Evolutionary conservation across 2,113 vertebrate genomes (phyloP).

Genomic region (Vanacampus margaritifer): DNA sequence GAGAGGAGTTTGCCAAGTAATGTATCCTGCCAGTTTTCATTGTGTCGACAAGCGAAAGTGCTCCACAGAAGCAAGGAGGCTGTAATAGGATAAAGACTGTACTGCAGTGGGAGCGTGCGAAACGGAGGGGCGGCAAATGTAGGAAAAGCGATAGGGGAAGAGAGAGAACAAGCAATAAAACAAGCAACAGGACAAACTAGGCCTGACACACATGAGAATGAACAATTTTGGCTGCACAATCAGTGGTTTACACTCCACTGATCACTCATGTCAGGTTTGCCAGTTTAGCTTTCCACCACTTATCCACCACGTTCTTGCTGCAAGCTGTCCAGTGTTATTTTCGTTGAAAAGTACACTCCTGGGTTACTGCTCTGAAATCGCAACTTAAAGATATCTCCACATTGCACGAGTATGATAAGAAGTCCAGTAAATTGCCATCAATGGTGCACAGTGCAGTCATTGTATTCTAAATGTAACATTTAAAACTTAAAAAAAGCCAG

Average conservation of each 20-base stretch:
- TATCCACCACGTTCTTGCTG: neutral
- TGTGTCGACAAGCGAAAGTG: constrained; percentile 53
- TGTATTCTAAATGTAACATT: neutral
- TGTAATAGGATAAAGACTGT: constrained; percentile 66
- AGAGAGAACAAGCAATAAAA: constrained; percentile 5
- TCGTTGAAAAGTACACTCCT: neutral
- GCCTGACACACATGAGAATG: constrained; percentile 17
- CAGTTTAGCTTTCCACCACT: constrained; percentile 14
- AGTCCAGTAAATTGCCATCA: neutral
- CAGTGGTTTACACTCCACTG: constrained; percentile 23
- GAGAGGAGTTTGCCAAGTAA: constrained; percentile 47
- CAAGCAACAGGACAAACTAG: neutral
- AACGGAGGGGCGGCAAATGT: neutral
- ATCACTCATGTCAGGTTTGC: constrained; percentile 14
- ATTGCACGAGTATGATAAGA: neutral
- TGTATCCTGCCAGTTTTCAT: constrained; percentile 68
- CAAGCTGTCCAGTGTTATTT: neutral
- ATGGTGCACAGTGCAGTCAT: neutral
- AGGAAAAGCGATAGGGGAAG: neutral
- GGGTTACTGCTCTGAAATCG: neutral
- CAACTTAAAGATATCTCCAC: neutral
- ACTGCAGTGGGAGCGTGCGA: constrained; percentile 36
- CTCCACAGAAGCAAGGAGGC: constrained; percentile 48
- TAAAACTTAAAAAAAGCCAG: too few species aligned
- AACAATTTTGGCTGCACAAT: constrained; percentile 28